Percentiles rank a stretch among this genome's conserved stretches.
These are phyloP conservation scores for Noctua fimbriata DNA, from an alignment of 2,888 invertebrate species.

Conservation along the genomic window DNA sequence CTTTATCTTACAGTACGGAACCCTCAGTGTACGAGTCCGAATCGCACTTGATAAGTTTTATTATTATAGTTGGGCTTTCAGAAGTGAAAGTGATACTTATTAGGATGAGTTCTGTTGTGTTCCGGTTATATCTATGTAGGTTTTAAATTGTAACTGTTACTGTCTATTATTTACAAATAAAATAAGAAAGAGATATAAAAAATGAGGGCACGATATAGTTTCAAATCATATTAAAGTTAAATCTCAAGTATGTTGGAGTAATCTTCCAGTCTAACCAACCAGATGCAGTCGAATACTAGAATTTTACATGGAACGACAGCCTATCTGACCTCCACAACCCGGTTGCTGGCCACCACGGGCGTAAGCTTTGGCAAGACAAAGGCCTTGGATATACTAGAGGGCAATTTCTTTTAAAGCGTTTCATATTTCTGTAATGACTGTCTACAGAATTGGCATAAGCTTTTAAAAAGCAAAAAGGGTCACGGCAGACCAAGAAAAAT, in stretches of 20 bases:
- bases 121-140: not conserved
- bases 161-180: not conserved
- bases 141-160: conserved; percentile 6
- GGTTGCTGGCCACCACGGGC: not conserved
- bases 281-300: not conserved
- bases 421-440: too few relatives aligned
- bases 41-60: conserved; percentile 20
- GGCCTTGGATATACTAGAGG: too few relatives aligned
- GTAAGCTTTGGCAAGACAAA: too few relatives aligned
- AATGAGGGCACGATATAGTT: not conserved
- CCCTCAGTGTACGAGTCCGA: not conserved
- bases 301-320: not conserved
- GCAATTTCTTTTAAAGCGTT: too few relatives aligned
- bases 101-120: conserved; percentile 19
- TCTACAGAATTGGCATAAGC: too few relatives aligned
- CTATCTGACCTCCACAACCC: not conserved
- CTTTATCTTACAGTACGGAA: conserved; percentile 20
- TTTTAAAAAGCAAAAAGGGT: too few relatives aligned
- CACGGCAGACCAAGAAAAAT: too few relatives aligned
- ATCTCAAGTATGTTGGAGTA: not conserved
- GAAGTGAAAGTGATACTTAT: conserved; percentile 30
- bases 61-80: conserved; percentile 12
- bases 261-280: not conserved
- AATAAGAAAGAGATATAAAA: not conserved
- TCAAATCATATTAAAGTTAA: not conserved